Base-by-base conservation (phyloP, 1,140 invertebrate genomes). In the Chironomus striatipennis region DNA sequence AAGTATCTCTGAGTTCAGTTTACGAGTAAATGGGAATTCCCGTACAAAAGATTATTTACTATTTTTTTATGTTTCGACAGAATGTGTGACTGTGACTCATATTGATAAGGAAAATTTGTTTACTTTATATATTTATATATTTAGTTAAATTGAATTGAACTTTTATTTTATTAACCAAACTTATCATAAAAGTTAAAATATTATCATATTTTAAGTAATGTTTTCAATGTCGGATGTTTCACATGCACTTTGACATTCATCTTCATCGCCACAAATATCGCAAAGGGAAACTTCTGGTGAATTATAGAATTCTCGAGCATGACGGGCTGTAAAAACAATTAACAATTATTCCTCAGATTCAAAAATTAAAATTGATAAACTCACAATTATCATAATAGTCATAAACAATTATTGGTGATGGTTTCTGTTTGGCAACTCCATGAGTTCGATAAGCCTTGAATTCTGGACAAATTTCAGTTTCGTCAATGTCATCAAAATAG, bases 351-450 rank as follows among this genome's bases (percentile, higher is more conserved):
- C 5, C 5, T 2, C 24, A n/a, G 0, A 1, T n/a, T 57, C 5
- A 15, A 34, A 57, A 57, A n/a, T 5, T 12, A 12, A 47, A 47
- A 57, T n/a, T 15, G 15, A 15, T 18, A 73, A 2, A 86, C 87
- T 89, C 86, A 93, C 93, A 89, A 78, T 90, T 93, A 80, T 96
- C 93, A 79, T 97, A 97, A 82, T 97, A 97, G 79, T 97, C 94
- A 78, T 94, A 97, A 76, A 97, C 88, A 24, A 88, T 86, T 7
- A 97, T 91, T 43, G 92, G 88, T 20, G 93, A 92, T n/a, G 93
- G 91, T 79, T 90, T 91, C 79, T 96, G 92, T 78, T 92, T 89
- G 0, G 92, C 93, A 4, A 97, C 93, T 83, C 91, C 91, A 76
- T 92, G 90, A 6, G 91, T 91, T 79, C 94, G 88, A 79, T 91